Conservation (phyloP, 2,888 invertebrate genomes). For the Fissipunctia ypsillon region DNA sequence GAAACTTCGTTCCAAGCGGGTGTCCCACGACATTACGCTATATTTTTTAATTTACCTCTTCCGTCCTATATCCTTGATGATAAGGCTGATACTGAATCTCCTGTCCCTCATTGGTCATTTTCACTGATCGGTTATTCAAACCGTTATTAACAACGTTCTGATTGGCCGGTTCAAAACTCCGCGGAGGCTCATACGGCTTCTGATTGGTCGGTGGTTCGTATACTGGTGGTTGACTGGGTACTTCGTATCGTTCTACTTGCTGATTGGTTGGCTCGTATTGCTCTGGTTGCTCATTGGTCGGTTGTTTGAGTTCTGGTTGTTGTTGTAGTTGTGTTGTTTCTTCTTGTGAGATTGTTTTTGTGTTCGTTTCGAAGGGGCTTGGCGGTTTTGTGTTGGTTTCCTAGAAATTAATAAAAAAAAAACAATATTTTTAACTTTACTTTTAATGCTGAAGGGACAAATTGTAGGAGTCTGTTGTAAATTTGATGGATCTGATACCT, state of each 20-base stretch:
- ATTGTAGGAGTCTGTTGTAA: too few relatives aligned
- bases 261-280: conserved; percentile 35
- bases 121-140: conserved; percentile 40
- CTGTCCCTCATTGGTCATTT: conserved; percentile 69
- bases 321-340: conserved; percentile 22
- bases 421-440: too few relatives aligned
- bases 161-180: conserved; percentile 61
- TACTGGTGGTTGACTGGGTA: conserved; percentile 58
- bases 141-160: conserved; percentile 59
- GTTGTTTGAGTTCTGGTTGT: conserved; percentile 68
- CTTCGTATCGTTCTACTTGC: conserved; percentile 57
- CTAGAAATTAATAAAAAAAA: too few relatives aligned
- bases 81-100: conserved; percentile 73
- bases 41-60: too few relatives aligned
- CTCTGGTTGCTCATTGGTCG: conserved; percentile 62
- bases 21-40: too few relatives aligned
- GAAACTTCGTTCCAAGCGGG: too few relatives aligned
- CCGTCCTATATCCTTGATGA: conserved; percentile 72
- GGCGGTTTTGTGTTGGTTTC: conserved; percentile 63
- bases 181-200: conserved; percentile 55
- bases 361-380: conserved; percentile 45
- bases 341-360: conserved; percentile 37
- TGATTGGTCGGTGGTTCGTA: conserved; percentile 70
- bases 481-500: too few relatives aligned
- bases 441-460: too few relatives aligned